Base-by-base conservation (phyloP, 2,113 vertebrate genomes). In the Chloropsis cyanopogon region DNA sequence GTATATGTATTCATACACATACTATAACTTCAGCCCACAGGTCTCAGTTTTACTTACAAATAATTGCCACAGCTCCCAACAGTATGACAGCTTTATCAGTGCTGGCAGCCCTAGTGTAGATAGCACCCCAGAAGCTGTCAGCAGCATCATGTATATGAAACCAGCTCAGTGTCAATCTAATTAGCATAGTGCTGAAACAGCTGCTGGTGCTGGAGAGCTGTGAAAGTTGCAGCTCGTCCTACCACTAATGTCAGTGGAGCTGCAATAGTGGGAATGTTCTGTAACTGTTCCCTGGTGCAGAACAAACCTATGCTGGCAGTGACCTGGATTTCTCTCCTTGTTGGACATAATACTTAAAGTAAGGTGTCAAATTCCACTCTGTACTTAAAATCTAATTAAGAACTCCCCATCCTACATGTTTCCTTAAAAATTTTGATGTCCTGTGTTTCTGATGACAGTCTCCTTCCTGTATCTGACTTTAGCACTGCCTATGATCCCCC, bases 161-260 rank as follows among this genome's bases (percentile, higher is more conserved):
- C 28, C 82, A 96, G 68, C 90, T 92, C 92, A 73, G 91, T 94
- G 93, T 91, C 94, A 95, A 95, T 94, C 91, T 97, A 97, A 97
- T 96, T 95, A 97, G 81, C 93, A 95, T 87, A 85, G 78, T 50
- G 46, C 82, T 95, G 89, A 79, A 95, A 92, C 91, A 97, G 93
- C 94, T 96, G 95, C 89, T 94, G 59, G 78, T 73, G 56, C 66
- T 95, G 90, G 63, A 90, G 93, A 95, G 75, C 91, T 92, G 93
- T 90, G 95, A 95, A 91, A 64, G 70, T 7, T 87, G 78, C 59
- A 82, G 84, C 63, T 91, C 59, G 1, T 91, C 66, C 46, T 82
- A 85, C 47, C 88, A 79, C 73, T 92, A 72, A 90, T 82, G 84
- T 80, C 84, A 87, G 54, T 80, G 73, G 78, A 92, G 59, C 31